phyloP scores from a whole-genome alignment of 2,113 vertebrate species.

The Heteronetta atricapilla region DNA sequence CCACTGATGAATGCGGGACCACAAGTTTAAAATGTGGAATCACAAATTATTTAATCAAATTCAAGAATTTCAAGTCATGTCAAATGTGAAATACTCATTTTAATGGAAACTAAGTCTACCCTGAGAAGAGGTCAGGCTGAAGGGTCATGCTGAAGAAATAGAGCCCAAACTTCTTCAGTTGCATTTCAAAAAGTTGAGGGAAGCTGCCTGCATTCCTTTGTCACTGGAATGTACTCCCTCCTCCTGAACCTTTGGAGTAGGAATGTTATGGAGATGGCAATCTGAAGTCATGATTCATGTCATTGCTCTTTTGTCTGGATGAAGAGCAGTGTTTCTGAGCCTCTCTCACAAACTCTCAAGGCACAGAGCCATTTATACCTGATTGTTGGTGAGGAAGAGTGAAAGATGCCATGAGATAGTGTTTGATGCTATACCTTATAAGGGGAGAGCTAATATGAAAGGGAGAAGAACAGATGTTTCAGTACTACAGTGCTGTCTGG shows the following conservation, averaged over 20 bases:
- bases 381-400: neutral
- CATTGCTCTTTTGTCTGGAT: neutral
- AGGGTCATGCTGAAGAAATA: neutral
- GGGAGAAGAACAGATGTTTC: neutral
- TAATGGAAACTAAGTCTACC: neutral
- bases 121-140: neutral
- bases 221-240: neutral
- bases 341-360: neutral
- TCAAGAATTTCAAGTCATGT: neutral
- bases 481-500: neutral
- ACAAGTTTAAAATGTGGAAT: neutral
- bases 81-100: neutral
- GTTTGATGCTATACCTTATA: neutral
- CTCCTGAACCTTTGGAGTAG: neutral
- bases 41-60: neutral
- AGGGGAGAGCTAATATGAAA: neutral
- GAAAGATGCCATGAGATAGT: neutral
- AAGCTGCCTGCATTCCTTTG: neutral
- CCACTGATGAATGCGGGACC: neutral
- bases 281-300: neutral
- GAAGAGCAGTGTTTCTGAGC: neutral
- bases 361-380: neutral
- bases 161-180: neutral
- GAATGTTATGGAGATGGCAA: neutral
- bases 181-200: neutral